These are phyloP conservation scores for Zoanthus sociatus DNA, from an alignment of 92 coral and sea anemone species.

Conservation along the genomic window DNA sequence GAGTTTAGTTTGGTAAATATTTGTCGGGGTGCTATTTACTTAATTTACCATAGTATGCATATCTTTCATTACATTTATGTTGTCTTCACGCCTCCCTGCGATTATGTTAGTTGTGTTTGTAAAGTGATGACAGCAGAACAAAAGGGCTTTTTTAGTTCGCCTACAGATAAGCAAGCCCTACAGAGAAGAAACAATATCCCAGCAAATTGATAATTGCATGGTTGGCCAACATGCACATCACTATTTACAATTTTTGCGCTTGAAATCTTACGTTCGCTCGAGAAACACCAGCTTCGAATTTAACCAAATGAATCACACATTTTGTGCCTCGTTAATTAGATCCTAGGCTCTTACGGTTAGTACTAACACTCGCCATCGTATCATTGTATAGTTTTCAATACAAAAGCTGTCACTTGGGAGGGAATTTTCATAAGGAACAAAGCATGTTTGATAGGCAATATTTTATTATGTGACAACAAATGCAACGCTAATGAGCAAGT, in stretches of 20 bases:
- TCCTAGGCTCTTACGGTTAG: slow-evolving; percentile 14
- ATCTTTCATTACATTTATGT: slow-evolving; percentile 86
- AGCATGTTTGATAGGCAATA: slow-evolving; percentile 79
- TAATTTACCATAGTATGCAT: slow-evolving; percentile 75
- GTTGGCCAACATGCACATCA: slow-evolving; percentile 2
- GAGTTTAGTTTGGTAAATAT: slow-evolving; percentile 83
- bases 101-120: slow-evolving; percentile 71
- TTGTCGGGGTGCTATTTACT: slow-evolving; percentile 84
- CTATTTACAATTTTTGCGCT: not conserved
- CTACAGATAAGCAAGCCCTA: slow-evolving; percentile 30
- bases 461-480: slow-evolving; percentile 83
- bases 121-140: slow-evolving; percentile 83
- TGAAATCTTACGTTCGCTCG: not conserved
- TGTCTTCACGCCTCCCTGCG: slow-evolving; percentile 83
- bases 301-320: not conserved
- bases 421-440: slow-evolving; percentile 61
- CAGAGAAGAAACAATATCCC: slow-evolving; percentile 35
- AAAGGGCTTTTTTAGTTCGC: slow-evolving; percentile 48
- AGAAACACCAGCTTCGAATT: not conserved
- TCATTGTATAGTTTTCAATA: not conserved
- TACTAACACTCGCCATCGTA: slow-evolving; percentile 12
- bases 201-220: slow-evolving; percentile 48
- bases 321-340: slow-evolving; percentile 27
- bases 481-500: slow-evolving; percentile 47
- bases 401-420: slow-evolving; percentile 76